These are phyloP conservation scores for Oncorhynchus nerka DNA, from an alignment of 2,113 vertebrate species.

Conservation along the genomic window DNA sequence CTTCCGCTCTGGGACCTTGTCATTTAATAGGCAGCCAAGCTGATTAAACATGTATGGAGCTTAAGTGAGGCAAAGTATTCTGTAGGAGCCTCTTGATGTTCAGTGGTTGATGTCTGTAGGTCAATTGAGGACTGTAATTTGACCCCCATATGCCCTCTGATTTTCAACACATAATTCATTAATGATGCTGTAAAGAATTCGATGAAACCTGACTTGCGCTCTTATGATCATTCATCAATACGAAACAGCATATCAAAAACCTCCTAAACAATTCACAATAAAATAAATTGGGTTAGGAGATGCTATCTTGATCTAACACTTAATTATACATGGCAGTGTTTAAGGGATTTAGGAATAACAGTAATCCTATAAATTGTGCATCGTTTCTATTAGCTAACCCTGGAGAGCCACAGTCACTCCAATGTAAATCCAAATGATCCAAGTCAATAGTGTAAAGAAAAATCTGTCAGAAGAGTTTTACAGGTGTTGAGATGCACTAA, in stretches of 20 bases:
- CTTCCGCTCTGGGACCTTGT: conserved; percentile 42
- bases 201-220: background rate
- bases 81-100: conserved; percentile 26
- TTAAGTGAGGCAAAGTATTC: conserved; percentile 44
- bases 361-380: background rate
- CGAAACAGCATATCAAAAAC: background rate
- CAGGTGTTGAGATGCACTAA: no score
- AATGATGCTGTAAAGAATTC: background rate
- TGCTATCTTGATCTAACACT: background rate
- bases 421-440: background rate
- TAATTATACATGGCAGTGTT: background rate
- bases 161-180: background rate
- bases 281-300: no score
- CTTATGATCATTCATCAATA: background rate
- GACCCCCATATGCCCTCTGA: conserved; percentile 27
- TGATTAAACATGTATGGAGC: conserved; percentile 65
- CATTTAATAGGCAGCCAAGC: conserved; percentile 59
- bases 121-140: conserved; percentile 45
- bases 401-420: background rate
- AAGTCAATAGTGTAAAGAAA: no score
- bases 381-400: background rate
- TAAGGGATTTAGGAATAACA: background rate
- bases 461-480: no score
- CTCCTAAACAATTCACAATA: background rate
- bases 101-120: conserved; percentile 18